Base-by-base conservation (phyloP, 2,113 vertebrate genomes). In the Capreolus pygargus region DNA sequence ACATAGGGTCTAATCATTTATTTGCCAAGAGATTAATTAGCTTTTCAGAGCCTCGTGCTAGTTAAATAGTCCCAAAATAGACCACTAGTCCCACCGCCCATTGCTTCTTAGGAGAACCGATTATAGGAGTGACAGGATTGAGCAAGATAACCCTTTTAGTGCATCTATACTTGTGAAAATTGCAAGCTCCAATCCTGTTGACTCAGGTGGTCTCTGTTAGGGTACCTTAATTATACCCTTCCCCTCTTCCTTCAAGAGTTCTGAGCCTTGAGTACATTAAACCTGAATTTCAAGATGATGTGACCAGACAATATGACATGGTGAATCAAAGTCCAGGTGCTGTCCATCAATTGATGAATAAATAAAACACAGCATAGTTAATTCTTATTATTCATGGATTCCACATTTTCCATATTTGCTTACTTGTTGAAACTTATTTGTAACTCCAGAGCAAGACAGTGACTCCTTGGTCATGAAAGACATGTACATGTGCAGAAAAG, bases 11-110 rank as follows among this genome's bases (percentile, higher is more conserved):
- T 94, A 96, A 82, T 97, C 33, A 95, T 89, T 97, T 86, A 67
- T 97, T 95, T 96, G 84, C 28, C 79, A 89, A 95, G 95, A 93
- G 86, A 96, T 93, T 95, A 96, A 96, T 98, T 97, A 92, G 78
- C 55, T 81, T 97, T 91, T 92, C 60, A 95, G 76, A 94, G 54
- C 33, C 15, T 94, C 82, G 64, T 81, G 70, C 89, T 95, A 96
- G 78, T 91, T 95, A 94, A 91, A 91, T 43, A 89, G 36, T 90
- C 91, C 89, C 57, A 78, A 93, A 97, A 97, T 86, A 81, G 45
- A 91, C n/a, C 50, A 78, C 28, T 89, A 52, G 55, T 92, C 45
- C 95, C 83, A 70, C 57, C 61, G 60, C 83, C 33, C 36, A 13
- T 60, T 78, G 91, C 70, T 81, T 91, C 60, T 83, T 36, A 64